Percentiles rank a stretch among this genome's conserved stretches.
Conservation (phyloP, 2,888 invertebrate species). For the Microchrysa polita region DNA sequence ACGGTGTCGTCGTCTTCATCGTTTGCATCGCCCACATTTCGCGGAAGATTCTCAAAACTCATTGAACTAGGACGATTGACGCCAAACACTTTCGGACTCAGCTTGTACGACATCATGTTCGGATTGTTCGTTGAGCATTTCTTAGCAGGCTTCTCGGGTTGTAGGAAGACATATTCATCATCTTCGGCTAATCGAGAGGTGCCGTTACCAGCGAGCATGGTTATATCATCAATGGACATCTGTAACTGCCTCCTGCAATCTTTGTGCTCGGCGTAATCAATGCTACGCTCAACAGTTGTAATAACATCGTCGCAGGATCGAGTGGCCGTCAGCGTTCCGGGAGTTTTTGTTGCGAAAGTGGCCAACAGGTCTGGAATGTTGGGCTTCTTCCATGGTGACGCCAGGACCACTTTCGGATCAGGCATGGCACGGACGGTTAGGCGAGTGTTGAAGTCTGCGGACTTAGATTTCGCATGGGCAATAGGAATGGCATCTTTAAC, state of each 20-base stretch:
- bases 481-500: slow-evolving; percentile 16
- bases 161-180: slow-evolving; percentile 63
- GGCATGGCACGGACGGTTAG: slow-evolving; percentile 76
- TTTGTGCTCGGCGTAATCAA: slow-evolving; percentile 53
- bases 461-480: slow-evolving; percentile 42
- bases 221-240: slow-evolving; percentile 70
- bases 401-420: slow-evolving; percentile 64
- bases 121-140: slow-evolving; percentile 59
- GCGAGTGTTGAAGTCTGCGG: slow-evolving; percentile 57
- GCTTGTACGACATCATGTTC: slow-evolving; percentile 65
- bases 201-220: slow-evolving; percentile 64
- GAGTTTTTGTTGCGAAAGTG: slow-evolving; percentile 65
- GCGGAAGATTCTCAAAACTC: slow-evolving; percentile 61
- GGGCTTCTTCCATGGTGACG: slow-evolving; percentile 47
- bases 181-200: slow-evolving; percentile 54
- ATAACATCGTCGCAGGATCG: slow-evolving; percentile 70
- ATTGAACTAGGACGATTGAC: slow-evolving; percentile 56
- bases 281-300: slow-evolving; percentile 60
- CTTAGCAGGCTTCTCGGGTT: slow-evolving; percentile 50
- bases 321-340: slow-evolving; percentile 58
- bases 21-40: slow-evolving; percentile 53
- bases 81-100: slow-evolving; percentile 75
- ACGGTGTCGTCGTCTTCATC: slow-evolving; percentile 50
- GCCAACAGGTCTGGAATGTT: slow-evolving; percentile 57
- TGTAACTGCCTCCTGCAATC: slow-evolving; percentile 58